Evolutionary conservation across 2,888 invertebrate species (phyloP), one percentile per base, ranked within the genome.

Genomic region (Glyphotaelius pellucidus): DNA sequence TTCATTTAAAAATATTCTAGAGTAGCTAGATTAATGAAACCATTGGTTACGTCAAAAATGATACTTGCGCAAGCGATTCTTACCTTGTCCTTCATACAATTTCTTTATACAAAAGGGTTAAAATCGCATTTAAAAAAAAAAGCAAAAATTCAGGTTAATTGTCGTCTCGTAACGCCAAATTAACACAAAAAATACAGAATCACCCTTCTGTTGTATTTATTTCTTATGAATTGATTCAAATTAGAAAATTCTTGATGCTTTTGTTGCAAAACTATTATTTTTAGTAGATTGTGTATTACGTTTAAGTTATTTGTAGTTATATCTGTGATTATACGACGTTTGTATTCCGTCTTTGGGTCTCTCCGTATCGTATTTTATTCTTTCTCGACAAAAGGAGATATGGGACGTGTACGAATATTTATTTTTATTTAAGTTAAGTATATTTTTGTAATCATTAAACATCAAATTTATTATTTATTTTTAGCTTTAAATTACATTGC

Each of bases 301-400:
- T 86, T 86, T 86, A 86, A 86, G 86, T 86, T 86, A 86, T 38
- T 86, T 86, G 25, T 86, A 86, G 86, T 38, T 42, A n/a, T 38
- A 86, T 42, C 86, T 86, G 86, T 86, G 86, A 86, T 86, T 86
- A 86, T 83, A 83, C 12, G 25, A 32, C 35, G 35, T 86, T 86
- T 86, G 86, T 86, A 86, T 86, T 38, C 86, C 30, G 30, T 30
- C 86, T 86, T 15, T 83, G 83, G 83, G 35, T 38, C 35, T 83
- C 35, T 25, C n/a, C 83, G 67, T 67, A 67, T 25, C 25, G 67
- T 67, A 67, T 67, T 67, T 67, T 67, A 67, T 67, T 67, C 7
- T 67, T 67, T 67, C 25, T 67, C 67, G n/a, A 67, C n/a, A 25
- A 25, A 67, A 25, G 67, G n/a, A 67, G 67, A 67, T 9, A 67